A percentile compares a stretch with the other conserved stretches of the same genome.
Evolutionary conservation across 2,797 vertebrate species (phyloP).

Genomic region (Botia kubotai): DNA sequence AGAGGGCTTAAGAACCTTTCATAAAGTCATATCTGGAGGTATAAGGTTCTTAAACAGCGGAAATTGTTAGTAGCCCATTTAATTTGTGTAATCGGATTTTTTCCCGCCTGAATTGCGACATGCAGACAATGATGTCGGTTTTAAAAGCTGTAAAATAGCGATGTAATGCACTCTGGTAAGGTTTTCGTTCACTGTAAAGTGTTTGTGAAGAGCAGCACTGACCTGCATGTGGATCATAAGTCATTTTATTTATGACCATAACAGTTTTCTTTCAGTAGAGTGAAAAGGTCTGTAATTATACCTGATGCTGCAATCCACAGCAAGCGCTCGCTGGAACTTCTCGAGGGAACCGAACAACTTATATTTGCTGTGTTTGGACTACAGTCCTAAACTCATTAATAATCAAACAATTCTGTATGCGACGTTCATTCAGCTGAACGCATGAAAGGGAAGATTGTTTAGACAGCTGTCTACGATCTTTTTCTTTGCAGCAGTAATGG

Average conservation of each 20-base stretch:
- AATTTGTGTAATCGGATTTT: neutral
- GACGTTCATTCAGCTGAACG: constrained; percentile 21
- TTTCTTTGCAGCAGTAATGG: constrained; percentile 29
- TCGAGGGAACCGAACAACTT: neutral
- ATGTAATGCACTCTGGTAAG: neutral
- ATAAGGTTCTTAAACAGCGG: neutral
- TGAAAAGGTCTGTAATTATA: constrained; percentile 5
- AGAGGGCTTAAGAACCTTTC: neutral
- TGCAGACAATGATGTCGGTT: too few species aligned
- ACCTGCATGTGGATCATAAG: constrained; percentile 11
- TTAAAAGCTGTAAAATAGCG: neutral
- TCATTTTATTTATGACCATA: constrained; percentile 19
- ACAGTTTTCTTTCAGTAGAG: neutral
- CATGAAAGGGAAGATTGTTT: constrained; percentile 22
- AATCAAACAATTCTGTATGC: constrained; percentile 16
- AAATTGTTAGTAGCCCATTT: neutral
- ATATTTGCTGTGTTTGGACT: constrained; percentile 8
- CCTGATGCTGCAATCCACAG: neutral
- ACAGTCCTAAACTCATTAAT: constrained; percentile 28
- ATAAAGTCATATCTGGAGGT: neutral
- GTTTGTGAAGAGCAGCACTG: neutral
- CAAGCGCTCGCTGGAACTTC: neutral
- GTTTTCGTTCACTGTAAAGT: neutral
- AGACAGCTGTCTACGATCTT: constrained; percentile 5
- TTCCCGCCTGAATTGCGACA: too few species aligned